Evolutionary conservation across 2,797 vertebrate species (phyloP).

Genomic region (Ceryle rudis): DNA sequence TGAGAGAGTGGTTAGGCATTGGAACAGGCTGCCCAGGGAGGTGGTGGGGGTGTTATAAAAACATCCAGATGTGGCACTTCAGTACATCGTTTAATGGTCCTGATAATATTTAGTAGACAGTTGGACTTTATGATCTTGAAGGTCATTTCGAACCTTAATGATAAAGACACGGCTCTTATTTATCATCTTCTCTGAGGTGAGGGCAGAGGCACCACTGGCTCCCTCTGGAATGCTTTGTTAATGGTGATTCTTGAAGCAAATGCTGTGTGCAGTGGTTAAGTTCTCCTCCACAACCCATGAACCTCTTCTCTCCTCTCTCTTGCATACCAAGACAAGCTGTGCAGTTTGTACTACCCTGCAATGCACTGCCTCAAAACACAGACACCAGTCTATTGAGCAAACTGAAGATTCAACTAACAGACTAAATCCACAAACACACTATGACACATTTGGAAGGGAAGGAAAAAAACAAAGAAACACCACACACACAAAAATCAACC

Average conservation of each 20-base stretch:
- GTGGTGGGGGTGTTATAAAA: too few species aligned
- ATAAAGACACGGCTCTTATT: not conserved
- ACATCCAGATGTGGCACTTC: too few species aligned
- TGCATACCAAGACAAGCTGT: not conserved
- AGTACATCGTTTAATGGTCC: too few species aligned
- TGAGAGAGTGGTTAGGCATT: too few species aligned
- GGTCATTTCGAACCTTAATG: too few species aligned
- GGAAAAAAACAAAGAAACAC: not conserved
- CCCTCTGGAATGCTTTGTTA: not conserved
- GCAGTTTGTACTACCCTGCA: not conserved
- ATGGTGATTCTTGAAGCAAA: not conserved
- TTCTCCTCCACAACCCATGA: not conserved
- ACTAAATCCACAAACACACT: not conserved
- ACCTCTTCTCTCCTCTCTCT: not conserved
- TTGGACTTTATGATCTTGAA: too few species aligned
- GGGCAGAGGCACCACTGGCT: not conserved
- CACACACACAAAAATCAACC: too few species aligned
- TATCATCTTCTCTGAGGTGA: not conserved
- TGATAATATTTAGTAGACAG: too few species aligned
- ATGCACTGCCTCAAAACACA: not conserved
- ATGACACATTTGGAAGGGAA: not conserved
- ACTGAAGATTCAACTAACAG: not conserved
- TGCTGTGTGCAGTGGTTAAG: not conserved
- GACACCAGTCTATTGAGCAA: not conserved
- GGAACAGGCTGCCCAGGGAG: too few species aligned